Evolutionary conservation across 1,140 invertebrate species (phyloP), one percentile per base, ranked within the genome.

Genomic region (Drosophila insularis): DNA sequence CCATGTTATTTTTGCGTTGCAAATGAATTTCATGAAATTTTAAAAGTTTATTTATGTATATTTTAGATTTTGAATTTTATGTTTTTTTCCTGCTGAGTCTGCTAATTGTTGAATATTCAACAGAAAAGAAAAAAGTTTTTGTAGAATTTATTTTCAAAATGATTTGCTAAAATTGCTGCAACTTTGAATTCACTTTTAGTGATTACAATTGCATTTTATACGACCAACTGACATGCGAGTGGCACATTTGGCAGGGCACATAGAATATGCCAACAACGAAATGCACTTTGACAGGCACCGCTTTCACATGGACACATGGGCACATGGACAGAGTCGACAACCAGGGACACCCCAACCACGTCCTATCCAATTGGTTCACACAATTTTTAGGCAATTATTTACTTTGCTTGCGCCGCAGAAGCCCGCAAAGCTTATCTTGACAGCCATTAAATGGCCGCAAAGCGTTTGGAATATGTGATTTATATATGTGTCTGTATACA

Each of bases 371-470:
- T 37, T 68, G 65, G 74, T 62, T 64, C 72, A 64, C 74, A 81
- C 81, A 78, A 73, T 81, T 72, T 77, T 87, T 79, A 73, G 79
- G 72, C 82, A 81, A 86, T 86, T 87, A 86, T 82, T 87, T 86
- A 76, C 85, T 85, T 86, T 68, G 70, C 55, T 63, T 63, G 64
- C 43, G 56, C 14, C 35, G 23, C 32, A 63, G 8, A 55, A 69
- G 73, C 73, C 59, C 73, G 37, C 21, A 65, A 63, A 80, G 80
- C 82, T 86, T 86, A 86, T 86, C 82, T 78, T 87, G 84, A 87
- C 82, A 87, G 82, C 79, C 82, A 86, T 86, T 86, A 86, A 86
- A 86, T 86, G 82, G 75, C 79, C 79, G 68, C 75, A 81, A 76
- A 87, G 75, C 75, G 84, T 65, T 50, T 73, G 67, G 81, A 79